Percentiles rank a stretch among this genome's conserved stretches.
These are phyloP conservation scores for Dreissena polymorpha DNA, from an alignment of 1,140 invertebrate species.

Conservation along the genomic window DNA sequence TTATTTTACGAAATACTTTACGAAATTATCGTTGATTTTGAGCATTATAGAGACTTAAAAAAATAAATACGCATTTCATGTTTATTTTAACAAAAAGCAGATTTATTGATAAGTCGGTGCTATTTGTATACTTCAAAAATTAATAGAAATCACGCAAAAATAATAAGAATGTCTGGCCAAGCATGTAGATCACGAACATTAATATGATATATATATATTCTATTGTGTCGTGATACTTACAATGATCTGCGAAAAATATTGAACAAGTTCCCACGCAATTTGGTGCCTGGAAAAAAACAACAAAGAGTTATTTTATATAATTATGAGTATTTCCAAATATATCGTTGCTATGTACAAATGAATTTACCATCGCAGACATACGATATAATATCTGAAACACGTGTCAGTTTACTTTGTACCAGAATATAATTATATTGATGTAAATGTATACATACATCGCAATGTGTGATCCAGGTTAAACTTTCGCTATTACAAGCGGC, in stretches of 20 bases:
- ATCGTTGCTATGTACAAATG: no score
- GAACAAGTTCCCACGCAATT: conserved; percentile 26
- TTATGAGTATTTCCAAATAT: not conserved
- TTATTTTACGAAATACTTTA: no score
- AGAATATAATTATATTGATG: no score
- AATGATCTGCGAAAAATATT: conserved; percentile 1
- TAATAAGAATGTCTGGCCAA: not conserved
- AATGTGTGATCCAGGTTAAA: no score
- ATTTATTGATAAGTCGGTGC: not conserved
- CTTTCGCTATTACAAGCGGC: no score
- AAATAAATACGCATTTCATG: not conserved
- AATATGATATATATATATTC: not conserved
- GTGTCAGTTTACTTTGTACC: no score
- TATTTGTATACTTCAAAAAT: not conserved
- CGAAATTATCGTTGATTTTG: no score
- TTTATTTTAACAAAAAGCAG: not conserved
- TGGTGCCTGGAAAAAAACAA: conserved; percentile 14
- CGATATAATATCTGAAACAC: no score
- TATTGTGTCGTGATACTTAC: conserved; percentile 22
- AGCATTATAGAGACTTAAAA: no score
- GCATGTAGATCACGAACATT: conserved; percentile 1
- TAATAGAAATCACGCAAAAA: not conserved
- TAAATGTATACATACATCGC: no score
- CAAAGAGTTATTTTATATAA: not conserved
- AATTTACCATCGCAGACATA: no score